A percentile compares a stretch with the other conserved stretches of the same genome.
Evolutionary conservation across 1,140 invertebrate genomes (phyloP).

Genomic region (Lerema accius): DNA sequence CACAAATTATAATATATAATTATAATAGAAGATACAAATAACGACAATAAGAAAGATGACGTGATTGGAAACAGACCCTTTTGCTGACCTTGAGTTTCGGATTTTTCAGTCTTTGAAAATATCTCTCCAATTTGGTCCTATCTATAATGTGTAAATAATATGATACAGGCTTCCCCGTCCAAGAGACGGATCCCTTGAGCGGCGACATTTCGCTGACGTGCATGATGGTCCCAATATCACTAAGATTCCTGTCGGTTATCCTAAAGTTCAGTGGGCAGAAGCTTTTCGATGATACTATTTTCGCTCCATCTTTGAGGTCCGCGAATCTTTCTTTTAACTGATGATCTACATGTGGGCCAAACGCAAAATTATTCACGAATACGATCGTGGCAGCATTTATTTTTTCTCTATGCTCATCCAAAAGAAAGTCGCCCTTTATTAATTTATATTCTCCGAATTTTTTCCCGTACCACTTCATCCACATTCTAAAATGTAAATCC

Average conservation of each 20-base stretch:
- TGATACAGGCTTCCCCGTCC: slow-evolving; percentile 98
- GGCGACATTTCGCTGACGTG: slow-evolving; percentile 98
- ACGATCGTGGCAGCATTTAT: slow-evolving; percentile 96
- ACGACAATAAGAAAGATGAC: slow-evolving; percentile 53
- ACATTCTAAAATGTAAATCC: slow-evolving; percentile 94
- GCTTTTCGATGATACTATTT: slow-evolving; percentile 99
- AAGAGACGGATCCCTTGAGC: slow-evolving; percentile 96
- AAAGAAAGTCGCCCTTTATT: slow-evolving; percentile 97
- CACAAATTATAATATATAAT: slow-evolving; percentile 22
- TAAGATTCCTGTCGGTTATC: slow-evolving; percentile 93
- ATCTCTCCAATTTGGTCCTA: slow-evolving; percentile 97
- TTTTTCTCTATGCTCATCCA: slow-evolving; percentile 94
- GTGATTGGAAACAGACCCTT: slow-evolving; percentile 82
- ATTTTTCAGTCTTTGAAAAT: slow-evolving; percentile 95
- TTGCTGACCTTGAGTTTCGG: slow-evolving; percentile 89
- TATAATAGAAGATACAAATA: slow-evolving; percentile 37
- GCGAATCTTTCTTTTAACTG: slow-evolving; percentile 97
- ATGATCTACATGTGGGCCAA: slow-evolving; percentile 98
- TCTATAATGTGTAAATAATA: slow-evolving; percentile 99
- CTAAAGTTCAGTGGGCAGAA: slow-evolving; percentile 99
- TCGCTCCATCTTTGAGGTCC: slow-evolving; percentile 96
- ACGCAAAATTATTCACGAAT: slow-evolving; percentile 99
- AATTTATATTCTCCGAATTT: slow-evolving; percentile 95
- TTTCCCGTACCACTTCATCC: slow-evolving; percentile 99
- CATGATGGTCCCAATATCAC: slow-evolving; percentile 99